A percentile compares a stretch with the other conserved stretches of the same genome.
Evolutionary conservation across 2,888 invertebrate genomes (phyloP).

Genomic region (Chydorus sphaericus): DNA sequence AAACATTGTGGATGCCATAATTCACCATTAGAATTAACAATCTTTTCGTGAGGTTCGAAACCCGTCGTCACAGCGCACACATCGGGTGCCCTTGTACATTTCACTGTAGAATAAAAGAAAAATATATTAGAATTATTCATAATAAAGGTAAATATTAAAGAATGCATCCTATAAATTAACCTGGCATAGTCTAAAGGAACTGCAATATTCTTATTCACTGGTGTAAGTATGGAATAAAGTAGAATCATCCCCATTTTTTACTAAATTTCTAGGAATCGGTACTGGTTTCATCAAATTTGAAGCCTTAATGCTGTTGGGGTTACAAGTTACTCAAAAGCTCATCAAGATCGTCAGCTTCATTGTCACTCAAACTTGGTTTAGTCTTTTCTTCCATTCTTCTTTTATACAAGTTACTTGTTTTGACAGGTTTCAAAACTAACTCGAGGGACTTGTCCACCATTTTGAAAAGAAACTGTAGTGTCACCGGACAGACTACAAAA

Average conservation of each 20-base stretch:
- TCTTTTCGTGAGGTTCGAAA: conserved; percentile 91
- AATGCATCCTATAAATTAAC: background rate
- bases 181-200: no score
- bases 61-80: conserved; percentile 91
- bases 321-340: background rate
- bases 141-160: background rate
- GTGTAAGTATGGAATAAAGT: no score
- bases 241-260: no score
- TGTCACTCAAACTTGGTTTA: background rate
- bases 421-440: background rate
- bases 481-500: no score
- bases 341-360: background rate
- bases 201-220: no score
- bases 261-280: background rate
- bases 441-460: no score
- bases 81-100: conserved; percentile 50
- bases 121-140: background rate
- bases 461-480: no score
- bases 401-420: background rate
- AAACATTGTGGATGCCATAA: conserved; percentile 98
- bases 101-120: background rate
- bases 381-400: conserved; percentile 7
- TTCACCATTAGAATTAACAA: conserved; percentile 96
- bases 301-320: background rate
- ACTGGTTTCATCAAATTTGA: background rate